Evolutionary conservation across 2,797 vertebrate genomes (phyloP).

Genomic region (Australoheros facetus): DNA sequence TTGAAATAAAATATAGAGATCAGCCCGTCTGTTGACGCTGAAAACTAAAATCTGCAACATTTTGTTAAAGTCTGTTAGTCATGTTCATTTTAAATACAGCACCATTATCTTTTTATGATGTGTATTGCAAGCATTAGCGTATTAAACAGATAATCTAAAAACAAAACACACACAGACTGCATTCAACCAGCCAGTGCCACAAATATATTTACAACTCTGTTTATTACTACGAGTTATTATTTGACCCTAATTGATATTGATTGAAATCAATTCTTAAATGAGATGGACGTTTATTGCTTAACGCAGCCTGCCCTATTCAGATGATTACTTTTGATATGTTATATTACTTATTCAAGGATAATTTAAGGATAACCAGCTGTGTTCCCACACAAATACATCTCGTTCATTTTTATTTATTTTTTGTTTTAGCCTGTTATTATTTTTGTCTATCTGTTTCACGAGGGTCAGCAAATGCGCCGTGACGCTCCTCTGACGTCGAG

Average conservation of each 20-base stretch:
- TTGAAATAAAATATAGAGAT: neutral
- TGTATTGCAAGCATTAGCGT: neutral
- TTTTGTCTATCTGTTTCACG: slow-evolving; percentile 6
- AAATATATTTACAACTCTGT: neutral
- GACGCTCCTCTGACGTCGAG: slow-evolving; percentile 42
- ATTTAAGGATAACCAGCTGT: neutral
- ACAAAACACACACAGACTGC: neutral
- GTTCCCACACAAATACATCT: neutral
- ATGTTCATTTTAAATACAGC: neutral
- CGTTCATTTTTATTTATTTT: neutral
- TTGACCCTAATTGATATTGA: neutral
- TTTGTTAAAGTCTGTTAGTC: neutral
- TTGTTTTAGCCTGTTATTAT: neutral
- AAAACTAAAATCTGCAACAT: too few species aligned
- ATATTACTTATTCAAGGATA: neutral
- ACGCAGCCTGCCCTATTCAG: neutral
- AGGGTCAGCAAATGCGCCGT: slow-evolving; percentile 39
- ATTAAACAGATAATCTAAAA: neutral
- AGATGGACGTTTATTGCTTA: neutral
- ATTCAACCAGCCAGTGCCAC: neutral
- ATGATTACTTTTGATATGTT: neutral
- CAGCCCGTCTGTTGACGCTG: neutral
- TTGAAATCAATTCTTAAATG: neutral
- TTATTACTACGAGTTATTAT: too few species aligned
- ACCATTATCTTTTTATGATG: neutral